Conservation (phyloP, 1,140 invertebrate species). For the Acyrthosiphon pisum region DNA sequence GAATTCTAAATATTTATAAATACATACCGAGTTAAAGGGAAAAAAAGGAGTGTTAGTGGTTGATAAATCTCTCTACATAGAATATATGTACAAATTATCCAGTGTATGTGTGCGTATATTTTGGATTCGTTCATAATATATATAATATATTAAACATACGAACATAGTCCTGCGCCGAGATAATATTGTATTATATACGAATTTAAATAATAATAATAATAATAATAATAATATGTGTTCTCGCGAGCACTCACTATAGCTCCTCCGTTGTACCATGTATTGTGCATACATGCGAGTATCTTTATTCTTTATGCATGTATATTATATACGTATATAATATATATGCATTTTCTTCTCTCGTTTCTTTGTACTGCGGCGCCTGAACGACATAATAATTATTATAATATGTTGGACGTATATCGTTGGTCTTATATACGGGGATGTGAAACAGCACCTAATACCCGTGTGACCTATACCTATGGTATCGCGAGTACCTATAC, state of each 20-base stretch:
- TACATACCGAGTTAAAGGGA: not conserved
- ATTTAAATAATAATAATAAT: not conserved
- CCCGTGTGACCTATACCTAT: not conserved
- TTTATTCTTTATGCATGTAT: not conserved
- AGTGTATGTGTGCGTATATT: not conserved
- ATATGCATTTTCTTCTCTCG: not conserved
- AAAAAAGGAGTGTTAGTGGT: not conserved
- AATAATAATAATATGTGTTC: not conserved
- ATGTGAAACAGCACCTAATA: not conserved
- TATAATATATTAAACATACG: not conserved
- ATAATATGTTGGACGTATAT: not conserved
- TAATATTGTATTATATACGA: not conserved
- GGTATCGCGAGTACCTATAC: rapidly evolving
- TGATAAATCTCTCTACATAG: too few relatives aligned
- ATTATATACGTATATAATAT: too few relatives aligned
- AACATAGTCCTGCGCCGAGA: not conserved
- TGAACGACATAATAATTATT: not conserved
- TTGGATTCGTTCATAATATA: not conserved
- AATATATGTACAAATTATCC: not conserved
- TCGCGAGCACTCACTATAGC: not conserved
- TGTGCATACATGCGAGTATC: not conserved
- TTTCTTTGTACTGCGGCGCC: not conserved
- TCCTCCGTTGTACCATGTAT: not conserved
- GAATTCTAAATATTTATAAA: too few relatives aligned
- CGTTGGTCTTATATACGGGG: not conserved